Evolutionary conservation across 2,797 vertebrate species (phyloP).

Genomic region (Gymnothorax javanicus): DNA sequence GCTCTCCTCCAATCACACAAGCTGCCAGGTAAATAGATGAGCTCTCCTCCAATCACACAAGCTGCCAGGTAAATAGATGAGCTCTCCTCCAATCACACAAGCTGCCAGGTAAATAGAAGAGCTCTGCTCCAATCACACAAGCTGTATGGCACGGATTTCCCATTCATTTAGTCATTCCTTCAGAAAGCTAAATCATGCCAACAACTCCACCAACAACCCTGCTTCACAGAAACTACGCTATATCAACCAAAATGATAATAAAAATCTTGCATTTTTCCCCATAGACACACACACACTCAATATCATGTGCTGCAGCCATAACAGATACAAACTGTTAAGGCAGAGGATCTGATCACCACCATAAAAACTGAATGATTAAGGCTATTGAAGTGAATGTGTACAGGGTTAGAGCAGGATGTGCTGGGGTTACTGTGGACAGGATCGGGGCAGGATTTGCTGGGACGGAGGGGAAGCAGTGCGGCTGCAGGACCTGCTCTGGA

Average conservation of each 20-base stretch:
- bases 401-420: no score
- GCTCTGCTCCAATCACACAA: no score
- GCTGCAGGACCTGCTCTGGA: neutral
- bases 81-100: neutral
- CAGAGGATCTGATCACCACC: neutral
- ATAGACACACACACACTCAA: neutral
- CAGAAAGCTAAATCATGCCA: neutral
- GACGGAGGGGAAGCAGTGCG: neutral
- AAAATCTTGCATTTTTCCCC: neutral
- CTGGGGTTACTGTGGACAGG: neutral
- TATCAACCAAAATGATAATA: neutral
- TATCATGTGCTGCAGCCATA: conserved; percentile 1
- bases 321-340: neutral
- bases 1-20: no score
- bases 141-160: neutral
- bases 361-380: neutral
- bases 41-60: no score
- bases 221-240: neutral
- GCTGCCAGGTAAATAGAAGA: neutral
- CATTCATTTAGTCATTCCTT: neutral
- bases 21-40: no score
- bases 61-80: neutral
- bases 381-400: neutral
- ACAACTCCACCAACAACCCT: neutral
- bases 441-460: neutral